Evolutionary conservation across 2,113 vertebrate genomes (phyloP).

Genomic region (Caranx melampygus): DNA sequence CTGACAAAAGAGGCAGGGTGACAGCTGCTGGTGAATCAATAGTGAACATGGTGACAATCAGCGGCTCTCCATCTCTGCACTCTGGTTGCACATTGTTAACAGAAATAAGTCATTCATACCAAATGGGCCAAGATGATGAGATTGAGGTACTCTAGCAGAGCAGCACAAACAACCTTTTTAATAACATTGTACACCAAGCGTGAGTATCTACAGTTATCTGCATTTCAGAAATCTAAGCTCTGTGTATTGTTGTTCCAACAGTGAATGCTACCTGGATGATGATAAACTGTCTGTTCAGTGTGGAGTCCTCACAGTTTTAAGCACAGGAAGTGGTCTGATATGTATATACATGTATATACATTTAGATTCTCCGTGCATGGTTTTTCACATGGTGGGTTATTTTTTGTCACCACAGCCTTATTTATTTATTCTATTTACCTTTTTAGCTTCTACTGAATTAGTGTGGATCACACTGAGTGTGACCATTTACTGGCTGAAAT

Average conservation of each 20-base stretch:
- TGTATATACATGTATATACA: not conserved
- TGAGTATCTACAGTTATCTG: not conserved
- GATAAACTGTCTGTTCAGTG: not conserved
- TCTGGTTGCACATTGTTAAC: slow-evolving; percentile 67
- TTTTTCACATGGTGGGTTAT: not conserved
- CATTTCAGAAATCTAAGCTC: not conserved
- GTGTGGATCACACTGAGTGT: not conserved
- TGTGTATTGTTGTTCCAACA: not conserved
- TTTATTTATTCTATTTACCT: not conserved
- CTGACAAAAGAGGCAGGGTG: slow-evolving; percentile 55
- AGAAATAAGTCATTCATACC: slow-evolving; percentile 44
- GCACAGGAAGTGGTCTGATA: not conserved
- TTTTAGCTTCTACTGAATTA: not conserved
- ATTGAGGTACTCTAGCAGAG: not conserved
- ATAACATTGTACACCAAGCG: not conserved
- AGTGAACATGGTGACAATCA: slow-evolving; percentile 54
- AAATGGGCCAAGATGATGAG: slow-evolving; percentile 32
- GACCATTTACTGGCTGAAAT: not conserved
- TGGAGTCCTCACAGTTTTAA: not conserved
- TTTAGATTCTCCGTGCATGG: not conserved
- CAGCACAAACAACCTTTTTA: not conserved
- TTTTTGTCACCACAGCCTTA: not conserved
- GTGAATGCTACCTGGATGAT: not conserved
- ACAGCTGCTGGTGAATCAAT: slow-evolving; percentile 67
- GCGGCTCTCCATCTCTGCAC: slow-evolving; percentile 47